phyloP scores from a whole-genome alignment of 2,113 vertebrate species.

The Cyanoramphus novaezelandiae region DNA sequence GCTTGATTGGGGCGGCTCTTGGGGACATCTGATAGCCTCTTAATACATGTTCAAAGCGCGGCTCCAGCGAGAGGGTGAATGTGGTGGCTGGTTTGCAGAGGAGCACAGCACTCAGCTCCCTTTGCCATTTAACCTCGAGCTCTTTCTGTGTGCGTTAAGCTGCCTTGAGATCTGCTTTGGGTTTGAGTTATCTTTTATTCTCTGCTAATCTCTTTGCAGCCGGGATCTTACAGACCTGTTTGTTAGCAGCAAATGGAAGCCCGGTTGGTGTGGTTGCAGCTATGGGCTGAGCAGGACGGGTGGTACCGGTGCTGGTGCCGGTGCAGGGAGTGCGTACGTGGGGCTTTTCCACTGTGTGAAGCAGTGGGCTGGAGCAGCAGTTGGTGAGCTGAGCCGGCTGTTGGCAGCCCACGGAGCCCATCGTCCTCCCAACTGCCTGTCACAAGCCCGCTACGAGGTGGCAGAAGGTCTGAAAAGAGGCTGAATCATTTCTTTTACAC shows the following conservation, averaged over 20 bases:
- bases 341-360: accelerated
- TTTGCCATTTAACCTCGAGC: not conserved
- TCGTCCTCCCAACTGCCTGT: not conserved
- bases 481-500: not conserved
- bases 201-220: not conserved
- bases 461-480: conserved; percentile 7
- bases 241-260: not conserved
- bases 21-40: conserved; percentile 21
- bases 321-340: accelerated
- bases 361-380: conserved; percentile 7
- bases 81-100: not conserved
- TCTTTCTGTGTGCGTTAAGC: not conserved
- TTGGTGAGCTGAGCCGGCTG: not conserved
- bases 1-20: not conserved
- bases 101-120: not conserved
- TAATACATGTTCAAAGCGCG: not conserved
- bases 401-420: not conserved
- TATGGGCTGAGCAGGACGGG: not conserved
- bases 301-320: accelerated
- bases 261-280: accelerated
- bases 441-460: not conserved
- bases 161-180: conserved; percentile 2
- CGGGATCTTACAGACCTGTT: not conserved
- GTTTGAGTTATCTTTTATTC: not conserved
- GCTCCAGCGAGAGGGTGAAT: not conserved